Base-by-base conservation (phyloP, 2,113 vertebrate genomes). In the Pheucticus melanocephalus region DNA sequence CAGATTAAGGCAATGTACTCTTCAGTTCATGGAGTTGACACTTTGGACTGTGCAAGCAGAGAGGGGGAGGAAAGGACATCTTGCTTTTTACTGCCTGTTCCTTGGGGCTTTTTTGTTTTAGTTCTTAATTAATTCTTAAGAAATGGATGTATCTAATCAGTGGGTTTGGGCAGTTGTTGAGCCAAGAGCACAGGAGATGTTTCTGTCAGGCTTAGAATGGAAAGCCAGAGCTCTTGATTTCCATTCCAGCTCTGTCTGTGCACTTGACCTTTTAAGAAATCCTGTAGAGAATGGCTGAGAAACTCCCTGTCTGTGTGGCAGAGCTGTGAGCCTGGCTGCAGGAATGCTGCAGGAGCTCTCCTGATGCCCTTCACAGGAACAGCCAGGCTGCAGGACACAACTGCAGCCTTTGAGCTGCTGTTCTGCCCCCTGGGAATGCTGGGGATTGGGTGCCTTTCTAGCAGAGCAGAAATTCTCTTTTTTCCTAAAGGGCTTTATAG, bases 141-240 rank as follows among this genome's bases (percentile, higher is more conserved):
- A 77, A 93, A 81, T 80, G 23, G 70, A 76, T 92, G 12, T 63
- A 50, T 86, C 82, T 95, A 78, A 88, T 96, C 92, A 86, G 82
- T 57, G 72, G 28, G 9, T 64, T 90, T 95, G 82, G 85, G 56
- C 56, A 78, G 54, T 66, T 82, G 23, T 59, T 88, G 82, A 94
- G 79, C 87, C 82, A 93, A 9, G 15, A 77, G 51, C 69, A 64
- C 19, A 60, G 50, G 82, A 88, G 56, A 81, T 59, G 69, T 63
- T 93, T 87, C 69, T 83, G 35, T 90, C 72, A 66, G 54, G 47
- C 56, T 70, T 81, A 11, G 17, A 72, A 37, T 56, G 87, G 39
- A 69, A 83, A 80, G 39, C 50, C 79, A 73, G 65, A 84, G 64
- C 77, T 76, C 40, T 28, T 54, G 63, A 31, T 79, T 79, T 90